Base-by-base conservation (phyloP, 2,113 vertebrate genomes). In the Murina feae region DNA sequence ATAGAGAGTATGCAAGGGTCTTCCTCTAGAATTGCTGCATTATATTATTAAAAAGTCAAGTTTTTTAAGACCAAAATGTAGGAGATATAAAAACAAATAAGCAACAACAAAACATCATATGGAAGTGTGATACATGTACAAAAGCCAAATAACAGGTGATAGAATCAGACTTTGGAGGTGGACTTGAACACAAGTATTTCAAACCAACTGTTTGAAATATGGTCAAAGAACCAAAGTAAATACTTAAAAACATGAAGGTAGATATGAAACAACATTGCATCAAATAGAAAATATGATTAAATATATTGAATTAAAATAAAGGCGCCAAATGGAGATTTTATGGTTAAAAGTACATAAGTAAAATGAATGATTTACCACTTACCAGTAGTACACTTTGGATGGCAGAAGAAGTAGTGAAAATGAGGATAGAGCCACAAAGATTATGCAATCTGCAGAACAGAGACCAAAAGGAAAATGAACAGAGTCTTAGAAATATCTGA, bases 1-100 rank as follows among this genome's bases (percentile, higher is more conserved):
- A 10, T 17, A 23, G 2, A 17, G 35, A 66, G 42, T 1, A 10
- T 53, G 21, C n/a, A 30, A 2, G 1, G 0, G 9, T n/a, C 30
- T n/a, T 86, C 21, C 30, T 47, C 25, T 25, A 60, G 49, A 90
- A 75, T 58, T 49, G 30, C 4, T 37, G 30, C 12, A 30, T 82
- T 55, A 58, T 66, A 66, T 66, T 58, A 47, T 37, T 58, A 32
- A 47, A 76, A 58, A 49, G 42, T 37, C 25, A 28, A 51, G n/a
- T 71, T 86, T 81, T 63, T 8, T 53, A 51, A 71, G 85, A 78
- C 7, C 14, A 42, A 49, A 49, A 39, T 58, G 3, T 58, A 65
- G n/a, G 81, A 76, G 18, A 58, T 6, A 47, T 82, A 3, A 83
- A 93, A 83, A 75, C 25, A 69, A 79, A 86, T 16, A 20, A 55